Conservation (phyloP, 2,797 vertebrate species). For the Rhynchotus rufescens region DNA sequence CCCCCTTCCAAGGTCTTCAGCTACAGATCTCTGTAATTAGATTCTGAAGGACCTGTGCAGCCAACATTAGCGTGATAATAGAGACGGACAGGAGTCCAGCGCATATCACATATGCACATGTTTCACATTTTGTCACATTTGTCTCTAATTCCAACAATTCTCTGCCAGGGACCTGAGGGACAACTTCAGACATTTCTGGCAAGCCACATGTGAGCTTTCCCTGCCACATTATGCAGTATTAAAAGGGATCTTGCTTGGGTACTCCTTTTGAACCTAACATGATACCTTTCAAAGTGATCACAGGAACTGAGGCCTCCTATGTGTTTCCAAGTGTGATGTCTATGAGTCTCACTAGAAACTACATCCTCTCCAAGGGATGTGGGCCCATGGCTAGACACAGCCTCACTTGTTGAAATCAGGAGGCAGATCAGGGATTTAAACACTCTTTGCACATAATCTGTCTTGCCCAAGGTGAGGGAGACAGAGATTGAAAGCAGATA, state of each 20-base stretch:
- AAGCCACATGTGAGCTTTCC: background rate
- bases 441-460: background rate
- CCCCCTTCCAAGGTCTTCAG: background rate
- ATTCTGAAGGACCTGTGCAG: background rate
- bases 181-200: background rate
- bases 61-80: background rate
- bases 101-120: background rate
- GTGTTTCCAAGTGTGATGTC: accelerated
- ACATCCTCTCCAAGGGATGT: background rate
- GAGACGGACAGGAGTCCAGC: background rate
- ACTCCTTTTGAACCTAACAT: background rate
- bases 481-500: background rate
- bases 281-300: background rate
- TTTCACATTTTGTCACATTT: background rate
- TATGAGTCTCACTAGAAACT: background rate
- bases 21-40: background rate
- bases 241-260: background rate
- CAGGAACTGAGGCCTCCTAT: accelerated
- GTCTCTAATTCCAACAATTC: background rate
- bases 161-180: background rate
- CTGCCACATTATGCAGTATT: background rate
- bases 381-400: background rate
- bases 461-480: background rate
- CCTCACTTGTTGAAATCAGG: background rate
- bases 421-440: background rate